Percentiles rank a stretch among this genome's conserved stretches.
phyloP scores from a whole-genome alignment of 2,113 vertebrate genomes.

The Syngnathus typhle region DNA sequence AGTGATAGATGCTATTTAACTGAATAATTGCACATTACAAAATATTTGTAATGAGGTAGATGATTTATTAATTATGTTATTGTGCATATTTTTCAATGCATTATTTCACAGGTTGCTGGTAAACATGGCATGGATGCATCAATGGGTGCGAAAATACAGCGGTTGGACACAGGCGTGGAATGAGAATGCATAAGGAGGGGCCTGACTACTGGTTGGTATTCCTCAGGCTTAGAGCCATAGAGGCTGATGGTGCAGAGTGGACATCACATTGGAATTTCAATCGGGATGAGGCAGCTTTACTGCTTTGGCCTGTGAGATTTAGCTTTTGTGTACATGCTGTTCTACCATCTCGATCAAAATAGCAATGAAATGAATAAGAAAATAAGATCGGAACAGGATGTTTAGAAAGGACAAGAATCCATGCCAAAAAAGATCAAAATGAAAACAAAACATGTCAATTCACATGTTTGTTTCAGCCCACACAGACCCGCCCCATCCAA shows the following conservation, averaged over 20 bases:
- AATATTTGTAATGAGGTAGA: not conserved
- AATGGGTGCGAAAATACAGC: conserved; percentile 27
- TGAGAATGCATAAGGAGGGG: conserved; percentile 16
- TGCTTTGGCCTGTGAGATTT: conserved; percentile 26
- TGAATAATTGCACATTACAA: not conserved
- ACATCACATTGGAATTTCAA: conserved; percentile 65
- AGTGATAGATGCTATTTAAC: not conserved
- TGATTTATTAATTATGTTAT: too few relatives aligned
- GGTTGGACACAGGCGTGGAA: not conserved
- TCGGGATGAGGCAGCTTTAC: conserved; percentile 36
- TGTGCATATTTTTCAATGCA: too few relatives aligned
- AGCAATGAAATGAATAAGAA: not conserved
- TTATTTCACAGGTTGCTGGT: too few relatives aligned
- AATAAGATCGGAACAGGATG: not conserved
- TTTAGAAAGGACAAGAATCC: not conserved
- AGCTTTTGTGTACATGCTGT: conserved; percentile 6
- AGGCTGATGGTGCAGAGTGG: conserved; percentile 61
- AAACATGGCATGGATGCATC: not conserved
- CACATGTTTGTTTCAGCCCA: not conserved
- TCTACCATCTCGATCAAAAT: not conserved
- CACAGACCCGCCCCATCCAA: not conserved
- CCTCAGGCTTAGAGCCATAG: conserved; percentile 50
- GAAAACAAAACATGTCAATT: not conserved
- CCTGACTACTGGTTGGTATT: conserved; percentile 63
- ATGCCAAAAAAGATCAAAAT: too few relatives aligned